Conservation (phyloP, 2,888 invertebrate species). For the Deroplatys truncata region DNA sequence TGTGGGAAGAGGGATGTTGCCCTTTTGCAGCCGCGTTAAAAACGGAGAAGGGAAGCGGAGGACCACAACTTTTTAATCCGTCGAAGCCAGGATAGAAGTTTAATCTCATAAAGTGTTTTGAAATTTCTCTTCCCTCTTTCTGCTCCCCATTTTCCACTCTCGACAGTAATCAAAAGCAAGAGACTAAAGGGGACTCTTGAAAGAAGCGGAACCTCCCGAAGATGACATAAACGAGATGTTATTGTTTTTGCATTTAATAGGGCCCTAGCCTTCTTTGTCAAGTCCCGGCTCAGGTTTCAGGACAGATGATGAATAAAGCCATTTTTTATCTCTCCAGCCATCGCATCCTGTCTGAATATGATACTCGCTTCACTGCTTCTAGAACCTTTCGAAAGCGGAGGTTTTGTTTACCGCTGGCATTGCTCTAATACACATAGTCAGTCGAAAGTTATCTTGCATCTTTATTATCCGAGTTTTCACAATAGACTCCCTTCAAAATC, state of each 20-base stretch:
- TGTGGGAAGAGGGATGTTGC: background rate
- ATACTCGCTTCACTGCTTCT: background rate
- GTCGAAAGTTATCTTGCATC: too few species aligned
- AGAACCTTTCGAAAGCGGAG: too few species aligned
- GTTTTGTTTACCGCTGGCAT: too few species aligned
- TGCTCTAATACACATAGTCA: too few species aligned
- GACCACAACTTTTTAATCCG: background rate
- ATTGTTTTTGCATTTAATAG: background rate
- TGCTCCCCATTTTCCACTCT: background rate
- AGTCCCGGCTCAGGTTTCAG: background rate
- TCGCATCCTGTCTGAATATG: background rate
- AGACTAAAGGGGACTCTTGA: background rate
- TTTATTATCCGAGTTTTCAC: too few species aligned
- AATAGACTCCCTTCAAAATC: too few species aligned
- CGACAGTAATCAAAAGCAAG: background rate
- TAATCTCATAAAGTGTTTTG: background rate
- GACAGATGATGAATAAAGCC: background rate
- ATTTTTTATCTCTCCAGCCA: background rate
- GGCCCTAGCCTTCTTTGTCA: background rate
- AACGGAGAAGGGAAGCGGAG: background rate
- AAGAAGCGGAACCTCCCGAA: background rate
- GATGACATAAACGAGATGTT: background rate
- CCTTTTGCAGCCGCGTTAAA: background rate
- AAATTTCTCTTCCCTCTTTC: background rate
- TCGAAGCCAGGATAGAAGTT: background rate